Base-by-base conservation (phyloP, 2,888 invertebrate species). In the Drosophila anomalata region DNA sequence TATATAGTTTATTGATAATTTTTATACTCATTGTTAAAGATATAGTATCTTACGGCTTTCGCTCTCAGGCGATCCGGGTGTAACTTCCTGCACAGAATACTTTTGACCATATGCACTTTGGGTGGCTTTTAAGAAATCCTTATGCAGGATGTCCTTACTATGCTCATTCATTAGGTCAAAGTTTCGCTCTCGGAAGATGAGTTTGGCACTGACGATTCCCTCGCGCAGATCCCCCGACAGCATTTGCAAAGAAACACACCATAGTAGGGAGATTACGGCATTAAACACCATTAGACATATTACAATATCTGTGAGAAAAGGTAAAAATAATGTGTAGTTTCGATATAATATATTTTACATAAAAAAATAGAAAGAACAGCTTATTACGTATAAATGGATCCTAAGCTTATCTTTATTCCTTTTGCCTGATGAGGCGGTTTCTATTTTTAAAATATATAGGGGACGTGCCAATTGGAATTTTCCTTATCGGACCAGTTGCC, bases 231-330 rank as follows among this genome's bases (percentile, higher is more conserved):
- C 91, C 24, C 87, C 83, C 3, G 91, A 88, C 33, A 90, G 39
- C 73, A 90, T 79, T 59, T 89, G 78, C 62, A 90, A 66, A 1
- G 89, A 79, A 42, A 91, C 61, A 44, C 87, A 87, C 88, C 91
- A 91, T 2, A 89, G 65, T 33, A 91, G 88, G 42, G 91, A 91
- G 61, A 79, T 83, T 29, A 82, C 75, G 2, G 90, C 90, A 55
- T 90, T 79, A 17, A 90, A 62, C 26, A 90, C 83, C 88, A 90
- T 86, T n/a, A 91, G 79, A 52, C 88, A 88, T 78, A 90, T 84
- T 61, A 91, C 83, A 7, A 79, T 75, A 62, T 90, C 91, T 90
- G 53, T 3, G 11, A 11, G 0, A 39, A n/a, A 6, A 2, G 8
- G 9, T 36, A 36, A n/a, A 5, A 33, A 29, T 4, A 24, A 24